Evolutionary conservation across 1,140 invertebrate genomes (phyloP).

Genomic region (Andricus grossulariae): DNA sequence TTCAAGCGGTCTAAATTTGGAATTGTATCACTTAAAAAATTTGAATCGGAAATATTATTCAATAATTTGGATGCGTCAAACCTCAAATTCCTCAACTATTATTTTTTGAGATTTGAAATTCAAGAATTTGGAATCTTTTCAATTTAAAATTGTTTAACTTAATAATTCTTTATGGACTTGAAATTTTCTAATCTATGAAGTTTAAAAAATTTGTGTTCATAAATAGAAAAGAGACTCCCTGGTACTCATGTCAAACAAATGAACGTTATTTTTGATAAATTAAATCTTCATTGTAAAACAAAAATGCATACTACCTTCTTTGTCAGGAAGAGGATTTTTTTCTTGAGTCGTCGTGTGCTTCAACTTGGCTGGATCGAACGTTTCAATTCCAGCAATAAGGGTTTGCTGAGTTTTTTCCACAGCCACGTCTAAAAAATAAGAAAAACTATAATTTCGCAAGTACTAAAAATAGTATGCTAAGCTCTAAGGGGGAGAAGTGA

Average conservation of each 20-base stretch:
- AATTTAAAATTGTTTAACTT: no score
- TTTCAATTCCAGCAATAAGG: constrained; percentile 89
- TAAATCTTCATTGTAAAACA: background rate
- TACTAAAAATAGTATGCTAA: background rate
- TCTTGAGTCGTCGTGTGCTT: constrained; percentile 95
- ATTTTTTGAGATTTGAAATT: no score
- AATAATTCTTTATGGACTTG: no score
- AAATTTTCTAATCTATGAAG: no score
- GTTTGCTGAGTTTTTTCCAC: constrained; percentile 91
- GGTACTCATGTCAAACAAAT: no score
- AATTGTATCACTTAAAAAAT: background rate
- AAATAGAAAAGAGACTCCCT: no score
- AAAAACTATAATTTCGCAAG: constrained; percentile 31
- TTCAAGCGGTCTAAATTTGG: background rate
- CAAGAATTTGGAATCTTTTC: no score
- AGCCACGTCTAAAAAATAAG: constrained; percentile 83
- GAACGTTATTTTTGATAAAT: background rate
- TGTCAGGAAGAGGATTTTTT: constrained; percentile 95
- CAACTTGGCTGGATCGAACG: constrained; percentile 87
- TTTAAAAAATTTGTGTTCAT: no score
- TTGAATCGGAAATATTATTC: background rate
- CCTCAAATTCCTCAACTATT: no score
- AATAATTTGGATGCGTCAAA: no score
- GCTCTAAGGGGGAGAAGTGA: no score
- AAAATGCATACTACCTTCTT: constrained; percentile 85